A percentile compares a stretch with the other conserved stretches of the same genome.
These are phyloP conservation scores for Carpatolechia fugitivella DNA, from an alignment of 2,888 invertebrate genomes.

Conservation along the genomic window DNA sequence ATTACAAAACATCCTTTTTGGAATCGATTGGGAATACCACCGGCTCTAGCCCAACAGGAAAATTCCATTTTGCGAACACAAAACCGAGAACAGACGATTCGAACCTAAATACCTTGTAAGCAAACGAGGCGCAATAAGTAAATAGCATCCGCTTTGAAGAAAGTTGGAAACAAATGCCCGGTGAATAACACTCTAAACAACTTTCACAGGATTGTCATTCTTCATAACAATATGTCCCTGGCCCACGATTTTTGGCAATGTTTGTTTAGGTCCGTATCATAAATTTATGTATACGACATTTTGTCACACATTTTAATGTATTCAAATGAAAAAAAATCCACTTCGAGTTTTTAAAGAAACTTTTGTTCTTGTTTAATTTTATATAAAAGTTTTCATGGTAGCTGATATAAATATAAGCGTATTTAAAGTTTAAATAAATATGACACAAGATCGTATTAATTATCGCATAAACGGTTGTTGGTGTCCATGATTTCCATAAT, in stretches of 20 bases:
- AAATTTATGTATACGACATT: too few relatives aligned
- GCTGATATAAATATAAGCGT: too few relatives aligned
- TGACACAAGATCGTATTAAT: too few relatives aligned
- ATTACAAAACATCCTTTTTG: conserved; percentile 56
- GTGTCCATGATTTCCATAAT: not conserved
- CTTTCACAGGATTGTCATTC: conserved; percentile 52
- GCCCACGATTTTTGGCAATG: too few relatives aligned
- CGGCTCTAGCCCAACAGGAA: conserved; percentile 64
- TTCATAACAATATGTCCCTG: conserved; percentile 1
- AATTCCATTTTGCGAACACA: conserved; percentile 74
- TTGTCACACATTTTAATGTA: too few relatives aligned
- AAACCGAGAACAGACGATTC: conserved; percentile 64
- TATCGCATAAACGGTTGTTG: not conserved
- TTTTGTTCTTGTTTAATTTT: too few relatives aligned
- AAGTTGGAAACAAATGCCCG: conserved; percentile 64
- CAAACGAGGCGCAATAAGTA: conserved; percentile 76
- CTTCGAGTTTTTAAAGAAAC: too few relatives aligned
- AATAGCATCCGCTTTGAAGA: conserved; percentile 66
- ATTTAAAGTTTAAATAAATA: too few relatives aligned
- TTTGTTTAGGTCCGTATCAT: too few relatives aligned
- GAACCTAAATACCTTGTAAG: conserved; percentile 75
- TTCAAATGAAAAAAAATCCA: too few relatives aligned
- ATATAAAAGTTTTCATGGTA: too few relatives aligned
- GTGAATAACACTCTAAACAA: conserved; percentile 56
- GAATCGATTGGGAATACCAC: conserved; percentile 70